Conservation (phyloP, 2,113 vertebrate species). For the Callospermophilus lateralis region DNA sequence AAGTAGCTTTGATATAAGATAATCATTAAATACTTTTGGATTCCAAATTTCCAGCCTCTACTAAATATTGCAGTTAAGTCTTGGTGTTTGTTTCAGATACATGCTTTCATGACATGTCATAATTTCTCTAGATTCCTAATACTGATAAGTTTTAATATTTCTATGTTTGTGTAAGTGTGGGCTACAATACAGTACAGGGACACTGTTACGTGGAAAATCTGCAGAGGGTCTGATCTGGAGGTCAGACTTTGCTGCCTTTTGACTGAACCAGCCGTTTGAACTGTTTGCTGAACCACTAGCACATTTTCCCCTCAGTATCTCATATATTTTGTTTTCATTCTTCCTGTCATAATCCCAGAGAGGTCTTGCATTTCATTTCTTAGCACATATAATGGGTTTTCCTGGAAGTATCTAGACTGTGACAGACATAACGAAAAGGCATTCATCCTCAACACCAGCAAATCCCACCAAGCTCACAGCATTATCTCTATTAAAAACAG, state of each 20-base stretch:
- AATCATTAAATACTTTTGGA: neutral
- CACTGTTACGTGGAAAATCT: neutral
- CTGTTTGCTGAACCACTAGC: neutral
- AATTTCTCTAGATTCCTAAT: neutral
- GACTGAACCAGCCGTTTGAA: neutral
- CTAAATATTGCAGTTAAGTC: neutral
- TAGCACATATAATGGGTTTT: neutral
- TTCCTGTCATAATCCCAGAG: neutral
- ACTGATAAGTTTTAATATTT: neutral
- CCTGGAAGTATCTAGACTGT: neutral
- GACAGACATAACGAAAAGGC: neutral
- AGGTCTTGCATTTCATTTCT: neutral
- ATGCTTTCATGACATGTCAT: neutral
- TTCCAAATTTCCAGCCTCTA: constrained; percentile 38
- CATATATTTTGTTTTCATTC: neutral
- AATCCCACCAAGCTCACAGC: neutral
- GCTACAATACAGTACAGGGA: fast-evolving
- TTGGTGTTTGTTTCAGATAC: neutral
- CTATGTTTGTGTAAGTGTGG: neutral
- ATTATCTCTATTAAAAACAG: neutral
- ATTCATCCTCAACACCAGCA: neutral
- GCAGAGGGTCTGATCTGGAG: neutral
- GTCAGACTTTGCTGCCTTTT: constrained; percentile 1
- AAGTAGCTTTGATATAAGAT: constrained; percentile 37
- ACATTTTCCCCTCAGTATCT: neutral